Evolutionary conservation across 2,888 invertebrate species (phyloP), one percentile per base, ranked within the genome.

Genomic region (Rhagophthalmus giganteus): DNA sequence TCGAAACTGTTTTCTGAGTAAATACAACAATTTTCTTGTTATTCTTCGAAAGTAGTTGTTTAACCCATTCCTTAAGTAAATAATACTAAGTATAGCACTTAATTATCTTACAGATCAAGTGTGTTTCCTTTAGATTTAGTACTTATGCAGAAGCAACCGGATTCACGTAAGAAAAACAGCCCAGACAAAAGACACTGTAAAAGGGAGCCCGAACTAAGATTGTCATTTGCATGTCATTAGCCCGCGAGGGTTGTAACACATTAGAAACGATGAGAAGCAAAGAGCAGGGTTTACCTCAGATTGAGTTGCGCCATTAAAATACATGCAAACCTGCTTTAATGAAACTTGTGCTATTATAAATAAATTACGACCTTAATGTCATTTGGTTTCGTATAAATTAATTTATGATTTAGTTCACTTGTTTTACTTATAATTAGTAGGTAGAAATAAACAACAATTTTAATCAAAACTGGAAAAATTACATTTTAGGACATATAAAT

Each of bases 181-280:
- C 8, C 14, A 38, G 39, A 47, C 38, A 39, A 39, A 38, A 47
- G 38, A 31, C 32, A 20, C 14, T 38, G 31, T 25, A 47, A 47
- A 47, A 39, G 15, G 39, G 39, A 47, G 47, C 50, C 44, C 38
- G 45, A 45, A 44, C 32, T 38, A 48, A 41, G 47, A 55, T 41
- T 47, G 55, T 51, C 58, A 56, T 58, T 58, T 56, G 55, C 55
- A 56, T 56, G 54, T 55, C 54, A 56, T 58, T 58, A 58, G 48
- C 32, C 30, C 13, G 38, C 32, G 44, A 45, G 45, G 42, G 39
- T 38, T 40, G 27, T 40, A 34, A 44, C 35, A 47, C 34, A 41
- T 42, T 42, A 44, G 44, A 31, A 47, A 44, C 27, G 47, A 42
- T 28, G 38, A 27, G 25, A 27, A 42, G 39, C 33, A 31, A 40